These are phyloP conservation scores for Teleogryllus occipitalis DNA, from an alignment of 1,140 invertebrate species.

Conservation along the genomic window DNA sequence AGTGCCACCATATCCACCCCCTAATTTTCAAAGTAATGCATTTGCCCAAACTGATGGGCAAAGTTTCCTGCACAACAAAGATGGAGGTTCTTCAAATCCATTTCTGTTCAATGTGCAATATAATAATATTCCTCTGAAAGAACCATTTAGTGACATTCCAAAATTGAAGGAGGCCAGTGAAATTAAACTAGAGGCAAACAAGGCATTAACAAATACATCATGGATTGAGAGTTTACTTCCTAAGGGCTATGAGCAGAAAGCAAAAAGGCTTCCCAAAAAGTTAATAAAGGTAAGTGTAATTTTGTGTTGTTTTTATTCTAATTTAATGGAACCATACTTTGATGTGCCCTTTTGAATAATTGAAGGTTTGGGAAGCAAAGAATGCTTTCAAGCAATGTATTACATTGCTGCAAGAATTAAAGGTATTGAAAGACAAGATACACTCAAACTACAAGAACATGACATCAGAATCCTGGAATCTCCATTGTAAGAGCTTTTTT, in stretches of 20 bases:
- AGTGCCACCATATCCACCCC: not conserved
- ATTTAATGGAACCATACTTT: not conserved
- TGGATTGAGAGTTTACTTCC: too few species aligned
- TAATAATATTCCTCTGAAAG: too few species aligned
- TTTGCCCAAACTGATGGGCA: not conserved
- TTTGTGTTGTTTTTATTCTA: not conserved
- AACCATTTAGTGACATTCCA: too few species aligned
- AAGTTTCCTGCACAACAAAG: not conserved
- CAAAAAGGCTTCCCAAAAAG: not conserved
- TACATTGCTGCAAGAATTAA: not conserved
- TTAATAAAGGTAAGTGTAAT: not conserved
- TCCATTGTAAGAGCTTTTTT: not conserved
- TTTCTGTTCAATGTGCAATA: not conserved
- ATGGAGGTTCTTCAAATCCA: not conserved
- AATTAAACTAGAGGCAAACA: too few species aligned
- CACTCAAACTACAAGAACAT: not conserved
- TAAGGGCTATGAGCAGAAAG: not conserved
- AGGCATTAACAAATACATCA: too few species aligned
- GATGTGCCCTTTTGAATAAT: not conserved
- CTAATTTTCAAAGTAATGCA: not conserved
- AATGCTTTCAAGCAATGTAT: not conserved
- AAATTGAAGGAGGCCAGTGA: too few species aligned
- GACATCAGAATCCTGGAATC: not conserved
- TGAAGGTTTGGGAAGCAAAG: constrained; percentile 12
- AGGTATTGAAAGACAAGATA: not conserved